Percentiles rank a stretch among this genome's conserved stretches.
phyloP scores from a whole-genome alignment of 64 coral and sea anemone species.

The Montipora sp. region DNA sequence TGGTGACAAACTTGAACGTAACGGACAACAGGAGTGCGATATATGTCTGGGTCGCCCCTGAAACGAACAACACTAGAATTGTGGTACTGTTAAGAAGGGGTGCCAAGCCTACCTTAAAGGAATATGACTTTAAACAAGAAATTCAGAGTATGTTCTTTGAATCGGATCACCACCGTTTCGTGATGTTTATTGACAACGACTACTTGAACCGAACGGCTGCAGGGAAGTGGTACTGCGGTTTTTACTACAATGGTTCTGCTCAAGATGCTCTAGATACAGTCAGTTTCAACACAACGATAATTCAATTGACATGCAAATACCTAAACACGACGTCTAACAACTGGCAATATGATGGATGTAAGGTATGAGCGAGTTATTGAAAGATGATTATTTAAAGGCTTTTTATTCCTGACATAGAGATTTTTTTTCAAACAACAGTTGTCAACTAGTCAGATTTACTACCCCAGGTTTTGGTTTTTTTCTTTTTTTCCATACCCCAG shows the following conservation, averaged over 20 bases:
- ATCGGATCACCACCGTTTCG: conserved; percentile 16
- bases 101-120: conserved; percentile 37
- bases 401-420: background rate
- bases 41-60: conserved; percentile 11
- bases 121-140: conserved; percentile 51
- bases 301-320: conserved; percentile 72
- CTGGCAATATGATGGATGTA: conserved; percentile 68
- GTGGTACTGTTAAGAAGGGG: conserved; percentile 52
- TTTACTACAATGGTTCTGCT: conserved; percentile 37
- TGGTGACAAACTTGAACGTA: conserved; percentile 24
- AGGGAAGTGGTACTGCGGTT: conserved; percentile 63
- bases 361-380: conserved; percentile 40
- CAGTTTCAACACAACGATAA: conserved; percentile 47
- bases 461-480: background rate
- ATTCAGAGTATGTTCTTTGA: conserved; percentile 30
- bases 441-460: background rate
- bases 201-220: conserved; percentile 80
- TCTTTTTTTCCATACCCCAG: background rate
- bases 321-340: conserved; percentile 28
- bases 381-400: background rate
- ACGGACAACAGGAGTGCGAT: conserved; percentile 7
- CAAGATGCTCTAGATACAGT: background rate
- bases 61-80: conserved; percentile 25
- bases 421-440: too few relatives aligned
- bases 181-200: conserved; percentile 76